phyloP scores from a whole-genome alignment of 2,113 vertebrate species.

The Pungitius pungitius region DNA sequence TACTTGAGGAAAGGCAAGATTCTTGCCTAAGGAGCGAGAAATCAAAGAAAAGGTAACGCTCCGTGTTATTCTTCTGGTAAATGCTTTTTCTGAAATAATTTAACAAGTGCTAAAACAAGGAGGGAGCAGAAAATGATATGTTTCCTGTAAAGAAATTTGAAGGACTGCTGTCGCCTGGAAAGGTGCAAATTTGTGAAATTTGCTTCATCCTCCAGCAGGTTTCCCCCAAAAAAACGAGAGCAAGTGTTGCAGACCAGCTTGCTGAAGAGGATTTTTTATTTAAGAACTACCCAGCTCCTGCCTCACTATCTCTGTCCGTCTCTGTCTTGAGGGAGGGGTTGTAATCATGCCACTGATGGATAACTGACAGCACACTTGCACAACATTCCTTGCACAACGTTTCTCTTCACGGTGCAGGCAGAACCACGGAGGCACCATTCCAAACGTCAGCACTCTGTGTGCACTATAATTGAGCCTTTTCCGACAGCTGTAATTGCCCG shows the following conservation, averaged over 20 bases:
- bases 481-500: constrained; percentile 60
- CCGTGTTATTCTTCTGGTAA: constrained; percentile 45
- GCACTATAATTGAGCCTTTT: constrained; percentile 64
- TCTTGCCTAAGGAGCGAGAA: constrained; percentile 60
- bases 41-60: constrained; percentile 69
- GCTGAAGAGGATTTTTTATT: constrained; percentile 24
- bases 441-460: constrained; percentile 40
- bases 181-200: constrained; percentile 15
- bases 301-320: constrained; percentile 40
- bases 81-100: constrained; percentile 59
- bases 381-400: constrained; percentile 48
- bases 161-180: background rate
- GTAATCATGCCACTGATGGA: constrained; percentile 69
- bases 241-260: constrained; percentile 41
- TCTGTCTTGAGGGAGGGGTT: constrained; percentile 32
- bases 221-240: no score
- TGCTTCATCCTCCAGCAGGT: constrained; percentile 8
- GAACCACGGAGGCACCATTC: constrained; percentile 33
- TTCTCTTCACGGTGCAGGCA: constrained; percentile 37
- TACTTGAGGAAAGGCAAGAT: constrained; percentile 60
- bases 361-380: constrained; percentile 62
- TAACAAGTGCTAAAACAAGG: constrained; percentile 48
- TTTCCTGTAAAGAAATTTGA: constrained; percentile 20
- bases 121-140: no score
- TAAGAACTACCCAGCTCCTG: constrained; percentile 25